These are phyloP conservation scores for Tillus elongatus DNA, from an alignment of 2,888 invertebrate species.

Conservation along the genomic window DNA sequence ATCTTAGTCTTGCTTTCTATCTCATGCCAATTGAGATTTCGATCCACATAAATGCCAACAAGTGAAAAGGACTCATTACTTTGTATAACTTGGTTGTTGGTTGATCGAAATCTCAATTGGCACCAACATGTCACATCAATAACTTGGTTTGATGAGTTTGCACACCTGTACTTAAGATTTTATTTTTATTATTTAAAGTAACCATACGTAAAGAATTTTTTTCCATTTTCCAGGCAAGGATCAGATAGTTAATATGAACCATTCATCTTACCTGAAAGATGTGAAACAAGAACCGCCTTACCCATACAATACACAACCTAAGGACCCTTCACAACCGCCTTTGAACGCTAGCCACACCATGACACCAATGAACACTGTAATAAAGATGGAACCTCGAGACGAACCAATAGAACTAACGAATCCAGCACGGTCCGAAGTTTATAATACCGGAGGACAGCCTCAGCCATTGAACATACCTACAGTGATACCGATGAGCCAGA, in stretches of 20 bases:
- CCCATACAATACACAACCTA: slow-evolving; percentile 11
- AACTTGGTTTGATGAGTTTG: neutral
- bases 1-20: too few relatives aligned
- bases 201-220: too few relatives aligned
- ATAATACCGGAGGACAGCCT: slow-evolving; percentile 8
- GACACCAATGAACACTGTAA: slow-evolving; percentile 25
- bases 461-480: slow-evolving; percentile 38
- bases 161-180: too few relatives aligned
- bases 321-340: slow-evolving; percentile 19
- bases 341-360: too few relatives aligned
- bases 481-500: slow-evolving; percentile 20
- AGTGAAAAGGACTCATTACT: too few relatives aligned
- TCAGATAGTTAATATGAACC: slow-evolving; percentile 33
- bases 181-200: too few relatives aligned
- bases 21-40: too few relatives aligned
- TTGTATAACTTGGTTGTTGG: too few relatives aligned
- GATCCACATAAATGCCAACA: too few relatives aligned
- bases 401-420: slow-evolving; percentile 41
- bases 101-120: too few relatives aligned
- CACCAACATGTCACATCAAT: too few relatives aligned
- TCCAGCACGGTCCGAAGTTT: slow-evolving; percentile 24
- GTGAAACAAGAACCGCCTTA: slow-evolving; percentile 27
- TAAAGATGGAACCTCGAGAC: slow-evolving; percentile 40
- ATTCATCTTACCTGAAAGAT: slow-evolving; percentile 28
- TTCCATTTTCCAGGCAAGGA: too few relatives aligned